Evolutionary conservation across 2,113 vertebrate species (phyloP).

Genomic region (Oncorhynchus masou): DNA sequence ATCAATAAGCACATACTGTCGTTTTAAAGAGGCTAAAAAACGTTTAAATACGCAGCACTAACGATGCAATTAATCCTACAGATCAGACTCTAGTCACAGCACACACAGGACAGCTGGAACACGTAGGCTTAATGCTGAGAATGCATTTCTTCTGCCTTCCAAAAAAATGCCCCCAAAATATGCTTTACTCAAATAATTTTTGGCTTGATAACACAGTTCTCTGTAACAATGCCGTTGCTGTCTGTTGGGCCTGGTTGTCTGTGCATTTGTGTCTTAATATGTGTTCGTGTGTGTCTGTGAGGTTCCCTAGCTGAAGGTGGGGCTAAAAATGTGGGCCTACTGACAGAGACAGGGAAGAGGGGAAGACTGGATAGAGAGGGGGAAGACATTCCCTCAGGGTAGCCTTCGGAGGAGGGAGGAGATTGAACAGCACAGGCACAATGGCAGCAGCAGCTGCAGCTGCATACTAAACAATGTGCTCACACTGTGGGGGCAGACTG

Average conservation of each 20-base stretch:
- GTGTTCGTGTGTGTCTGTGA: background rate
- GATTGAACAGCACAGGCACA: conserved; percentile 11
- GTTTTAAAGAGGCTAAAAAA: background rate
- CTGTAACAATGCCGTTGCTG: background rate
- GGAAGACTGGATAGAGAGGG: background rate
- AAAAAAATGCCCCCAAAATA: no score
- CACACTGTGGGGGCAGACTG: background rate
- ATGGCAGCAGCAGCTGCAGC: conserved; percentile 6
- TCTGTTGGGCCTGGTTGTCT: background rate
- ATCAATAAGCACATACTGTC: background rate
- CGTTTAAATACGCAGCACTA: background rate
- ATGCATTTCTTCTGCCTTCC: no score
- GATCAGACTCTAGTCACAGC: no score
- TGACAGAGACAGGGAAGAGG: background rate
- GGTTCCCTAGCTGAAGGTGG: background rate
- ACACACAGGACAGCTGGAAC: no score
- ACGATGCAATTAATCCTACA: background rate
- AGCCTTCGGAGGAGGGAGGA: background rate
- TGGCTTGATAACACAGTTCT: no score
- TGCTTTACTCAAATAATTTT: no score
- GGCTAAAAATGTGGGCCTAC: conserved; percentile 2
- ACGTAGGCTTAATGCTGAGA: no score
- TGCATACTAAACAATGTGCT: conserved; percentile 14
- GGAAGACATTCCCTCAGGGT: background rate
- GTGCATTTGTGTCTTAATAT: conserved; percentile 2